These are phyloP conservation scores for Megalops atlanticus DNA, from an alignment of 2,113 vertebrate species.

Conservation along the genomic window DNA sequence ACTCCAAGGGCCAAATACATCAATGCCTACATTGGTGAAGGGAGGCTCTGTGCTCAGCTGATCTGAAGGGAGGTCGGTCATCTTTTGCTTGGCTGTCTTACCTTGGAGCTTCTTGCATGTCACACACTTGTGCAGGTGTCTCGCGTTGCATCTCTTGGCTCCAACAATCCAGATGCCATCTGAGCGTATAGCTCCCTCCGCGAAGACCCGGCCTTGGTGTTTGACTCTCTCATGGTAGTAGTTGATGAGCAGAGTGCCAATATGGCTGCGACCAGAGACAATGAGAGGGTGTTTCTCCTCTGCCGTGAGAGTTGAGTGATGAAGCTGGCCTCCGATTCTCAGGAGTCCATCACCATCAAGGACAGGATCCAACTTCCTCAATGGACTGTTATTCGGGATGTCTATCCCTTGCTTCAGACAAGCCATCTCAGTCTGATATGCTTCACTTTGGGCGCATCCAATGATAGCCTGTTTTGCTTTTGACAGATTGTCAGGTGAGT, in stretches of 20 bases:
- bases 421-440: conserved; percentile 3
- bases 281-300: conserved; percentile 2
- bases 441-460: conserved; percentile 11
- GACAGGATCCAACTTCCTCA: conserved; percentile 18
- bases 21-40: conserved; percentile 19
- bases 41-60: conserved; percentile 29
- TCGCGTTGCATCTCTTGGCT: not conserved
- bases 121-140: conserved; percentile 20
- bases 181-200: conserved; percentile 28
- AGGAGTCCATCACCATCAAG: conserved; percentile 17
- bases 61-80: conserved; percentile 30
- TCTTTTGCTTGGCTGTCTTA: conserved; percentile 15
- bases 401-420: conserved; percentile 3
- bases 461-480: conserved; percentile 14
- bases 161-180: conserved; percentile 27
- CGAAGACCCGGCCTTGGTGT: conserved; percentile 28
- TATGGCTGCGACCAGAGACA: conserved; percentile 7
- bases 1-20: conserved; percentile 29
- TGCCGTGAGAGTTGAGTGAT: not conserved
- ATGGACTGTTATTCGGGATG: conserved; percentile 1
- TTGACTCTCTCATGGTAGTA: conserved; percentile 19
- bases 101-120: conserved; percentile 24
- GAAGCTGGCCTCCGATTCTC: conserved; percentile 19
- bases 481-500: not conserved
- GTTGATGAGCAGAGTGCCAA: conserved; percentile 11